Conservation (phyloP, 2,113 vertebrate genomes). For the Chaetodon trifascialis region DNA sequence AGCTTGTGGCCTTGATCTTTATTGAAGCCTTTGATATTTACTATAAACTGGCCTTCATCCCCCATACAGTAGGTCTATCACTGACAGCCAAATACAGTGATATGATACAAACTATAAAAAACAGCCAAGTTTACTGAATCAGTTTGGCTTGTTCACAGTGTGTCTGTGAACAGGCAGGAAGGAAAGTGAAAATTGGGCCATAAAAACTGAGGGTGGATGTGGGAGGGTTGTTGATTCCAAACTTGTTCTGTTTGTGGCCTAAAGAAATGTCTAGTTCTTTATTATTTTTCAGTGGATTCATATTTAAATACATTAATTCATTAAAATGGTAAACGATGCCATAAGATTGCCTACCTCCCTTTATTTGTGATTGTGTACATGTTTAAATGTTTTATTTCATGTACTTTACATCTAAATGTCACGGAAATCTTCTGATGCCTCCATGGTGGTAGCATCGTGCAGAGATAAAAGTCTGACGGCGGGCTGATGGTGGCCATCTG, state of each 20-base stretch:
- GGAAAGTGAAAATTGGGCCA: constrained; percentile 41
- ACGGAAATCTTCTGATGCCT: constrained; percentile 41
- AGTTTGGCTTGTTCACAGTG: constrained; percentile 16
- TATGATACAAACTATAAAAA: constrained; percentile 47
- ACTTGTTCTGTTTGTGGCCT: constrained; percentile 3
- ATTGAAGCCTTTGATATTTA: constrained; percentile 47
- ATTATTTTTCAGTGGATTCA: constrained; percentile 57
- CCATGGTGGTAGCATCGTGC: constrained; percentile 18
- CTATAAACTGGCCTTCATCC: background rate
- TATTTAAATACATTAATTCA: constrained; percentile 68
- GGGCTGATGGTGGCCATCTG: constrained; percentile 24
- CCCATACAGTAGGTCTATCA: background rate
- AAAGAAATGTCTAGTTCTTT: constrained; percentile 49
- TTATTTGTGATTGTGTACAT: constrained; percentile 32
- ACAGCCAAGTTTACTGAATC: constrained; percentile 38
- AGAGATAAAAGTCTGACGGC: constrained; percentile 56
- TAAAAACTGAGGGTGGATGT: constrained; percentile 37
- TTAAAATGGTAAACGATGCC: constrained; percentile 65
- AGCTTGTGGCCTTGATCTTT: constrained; percentile 52
- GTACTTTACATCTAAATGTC: constrained; percentile 46
- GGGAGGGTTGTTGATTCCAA: constrained; percentile 43
- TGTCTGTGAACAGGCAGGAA: constrained; percentile 33
- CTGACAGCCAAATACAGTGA: constrained; percentile 37
- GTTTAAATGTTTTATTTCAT: constrained; percentile 9
- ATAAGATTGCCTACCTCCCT: constrained; percentile 16